phyloP scores from a whole-genome alignment of 2,888 invertebrate species.

The Drymonia ruficornis region DNA sequence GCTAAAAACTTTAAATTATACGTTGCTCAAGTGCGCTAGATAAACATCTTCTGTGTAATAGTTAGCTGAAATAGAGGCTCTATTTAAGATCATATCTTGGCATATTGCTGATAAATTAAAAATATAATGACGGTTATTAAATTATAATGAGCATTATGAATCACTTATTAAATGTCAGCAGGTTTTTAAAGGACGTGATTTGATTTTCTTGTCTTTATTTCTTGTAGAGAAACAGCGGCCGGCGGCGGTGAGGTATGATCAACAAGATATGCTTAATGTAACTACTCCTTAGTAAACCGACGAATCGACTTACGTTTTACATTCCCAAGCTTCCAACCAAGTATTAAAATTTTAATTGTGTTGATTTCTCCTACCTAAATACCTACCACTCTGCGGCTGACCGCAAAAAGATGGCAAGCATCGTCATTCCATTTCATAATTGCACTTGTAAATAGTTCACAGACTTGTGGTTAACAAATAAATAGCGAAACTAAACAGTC shows the following conservation, averaged over 20 bases:
- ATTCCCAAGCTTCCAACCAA: background rate
- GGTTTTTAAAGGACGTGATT: background rate
- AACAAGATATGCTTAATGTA: no score
- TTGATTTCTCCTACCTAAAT: constrained; percentile 34
- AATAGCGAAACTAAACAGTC: constrained; percentile 19
- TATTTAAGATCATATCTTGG: constrained; percentile 28
- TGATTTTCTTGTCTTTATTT: background rate
- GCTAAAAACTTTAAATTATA: constrained; percentile 20
- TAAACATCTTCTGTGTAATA: constrained; percentile 15
- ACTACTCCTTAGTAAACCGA: no score
- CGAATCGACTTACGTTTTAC: no score
- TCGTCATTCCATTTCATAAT: constrained; percentile 40
- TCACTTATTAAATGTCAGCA: constrained; percentile 25
- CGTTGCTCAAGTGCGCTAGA: constrained; percentile 23
- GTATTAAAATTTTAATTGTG: constrained; percentile 12
- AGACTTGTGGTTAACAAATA: constrained; percentile 26
- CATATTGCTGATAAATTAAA: constrained; percentile 23
- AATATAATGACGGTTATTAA: constrained; percentile 32
- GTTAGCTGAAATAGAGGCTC: constrained; percentile 13
- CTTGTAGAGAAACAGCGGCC: no score
- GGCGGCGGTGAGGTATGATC: no score
- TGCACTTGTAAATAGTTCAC: constrained; percentile 24
- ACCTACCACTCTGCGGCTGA: constrained; percentile 23
- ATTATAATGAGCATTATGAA: constrained; percentile 22
- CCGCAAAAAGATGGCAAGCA: constrained; percentile 40